Percentiles rank a stretch among this genome's conserved stretches.
Evolutionary conservation across 2,113 vertebrate genomes (phyloP).

Genomic region (Porphyrio hochstetteri): DNA sequence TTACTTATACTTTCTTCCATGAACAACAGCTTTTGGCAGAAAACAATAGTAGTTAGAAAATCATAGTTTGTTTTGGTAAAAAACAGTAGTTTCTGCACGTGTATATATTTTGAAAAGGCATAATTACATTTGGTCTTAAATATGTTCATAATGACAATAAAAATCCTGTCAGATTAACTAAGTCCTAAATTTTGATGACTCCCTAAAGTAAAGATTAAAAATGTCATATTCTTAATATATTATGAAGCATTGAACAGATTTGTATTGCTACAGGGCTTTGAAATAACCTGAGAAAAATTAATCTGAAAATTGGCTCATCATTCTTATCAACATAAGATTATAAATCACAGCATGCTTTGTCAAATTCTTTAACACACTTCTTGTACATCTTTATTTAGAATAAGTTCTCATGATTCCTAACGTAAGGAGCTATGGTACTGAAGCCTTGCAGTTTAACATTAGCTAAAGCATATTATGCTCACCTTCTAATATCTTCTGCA

Average conservation of each 20-base stretch:
- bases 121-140: conserved; percentile 37
- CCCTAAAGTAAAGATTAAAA: conserved; percentile 52
- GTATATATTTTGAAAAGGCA: background rate
- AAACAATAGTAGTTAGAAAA: background rate
- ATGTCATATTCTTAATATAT: conserved; percentile 24
- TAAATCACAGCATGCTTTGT: conserved; percentile 20
- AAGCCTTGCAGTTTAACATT: background rate
- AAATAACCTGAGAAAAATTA: conserved; percentile 53
- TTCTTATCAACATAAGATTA: background rate
- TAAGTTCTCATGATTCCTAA: background rate
- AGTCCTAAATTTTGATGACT: conserved; percentile 30
- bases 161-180: conserved; percentile 41
- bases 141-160: conserved; percentile 1
- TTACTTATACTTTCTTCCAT: background rate
- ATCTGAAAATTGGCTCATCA: conserved; percentile 25
- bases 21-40: background rate
- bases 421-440: background rate
- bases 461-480: background rate
- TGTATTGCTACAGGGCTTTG: conserved; percentile 32
- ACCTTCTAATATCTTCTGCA: background rate
- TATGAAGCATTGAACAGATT: conserved; percentile 2
- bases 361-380: background rate
- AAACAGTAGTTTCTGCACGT: background rate
- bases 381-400: background rate
- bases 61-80: background rate